Evolutionary conservation across 2,888 invertebrate species (phyloP), one percentile per base, ranked within the genome.

Genomic region (Mythimna ferrago): DNA sequence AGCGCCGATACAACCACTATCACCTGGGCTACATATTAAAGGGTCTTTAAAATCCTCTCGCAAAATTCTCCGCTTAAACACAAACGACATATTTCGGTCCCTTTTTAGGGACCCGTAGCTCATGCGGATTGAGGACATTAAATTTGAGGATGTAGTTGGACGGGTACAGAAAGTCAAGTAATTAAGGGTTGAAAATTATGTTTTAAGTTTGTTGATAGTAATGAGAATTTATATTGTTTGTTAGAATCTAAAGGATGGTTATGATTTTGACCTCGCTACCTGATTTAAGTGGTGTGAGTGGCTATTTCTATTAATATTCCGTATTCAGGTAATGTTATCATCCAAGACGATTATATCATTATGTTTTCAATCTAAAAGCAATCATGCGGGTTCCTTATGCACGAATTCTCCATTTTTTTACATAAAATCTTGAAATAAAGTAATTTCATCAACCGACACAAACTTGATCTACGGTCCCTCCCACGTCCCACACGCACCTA

Each of bases 1-100:
- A 84, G 69, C 73, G 73, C 77, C 76, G 73, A 82, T 83, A 83
- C 80, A 76, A 76, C 76, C 78, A 83, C 87, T 87, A 87, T 88
- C 85, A 80, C 86, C 85, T 82, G 82, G 10, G 81, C 80, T 80
- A 75, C 82, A 78, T 82, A 86, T 86, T 78, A 82, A 82, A 69
- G 74, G 76, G 81, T 83, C 73, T 87, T 88, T 87, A 81, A 85
- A 87, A 85, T 86, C 82, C 78, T 80, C 58, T 64, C 62, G 65
- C 73, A 73, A 83, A 88, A 85, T 85, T 85, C 78, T 86, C 79
- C 67, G 71, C 67, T 71, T 82, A 83, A 84, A 82, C 73, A 81
- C 74, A 77, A 87, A 87, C 83, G 88, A 86, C 80, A 79, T 83
- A 82, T 86, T 88, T 84, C 66, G 74, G 79, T 63, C 84, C 86